Evolutionary conservation across 2,888 invertebrate genomes (phyloP).

Genomic region (Yponomeuta plumbellus): DNA sequence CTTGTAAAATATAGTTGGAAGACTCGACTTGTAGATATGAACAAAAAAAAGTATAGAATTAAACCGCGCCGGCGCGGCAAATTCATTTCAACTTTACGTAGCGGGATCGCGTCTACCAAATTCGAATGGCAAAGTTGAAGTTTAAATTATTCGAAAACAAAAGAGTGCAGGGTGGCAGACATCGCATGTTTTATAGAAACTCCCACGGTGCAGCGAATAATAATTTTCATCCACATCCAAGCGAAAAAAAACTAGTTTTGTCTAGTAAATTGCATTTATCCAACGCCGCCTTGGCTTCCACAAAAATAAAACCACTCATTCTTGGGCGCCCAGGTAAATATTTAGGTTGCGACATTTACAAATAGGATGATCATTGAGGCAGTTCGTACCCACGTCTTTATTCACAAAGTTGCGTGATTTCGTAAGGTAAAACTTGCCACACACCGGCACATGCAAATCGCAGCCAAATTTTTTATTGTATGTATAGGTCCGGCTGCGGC

Average conservation of each 20-base stretch:
- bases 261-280: conserved; percentile 14
- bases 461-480: too few species aligned
- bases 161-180: conserved; percentile 40
- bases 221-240: conserved; percentile 20
- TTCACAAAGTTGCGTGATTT: conserved; percentile 51
- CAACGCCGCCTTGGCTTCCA: conserved; percentile 11
- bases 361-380: conserved; percentile 24
- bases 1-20: neutral
- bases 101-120: conserved; percentile 26
- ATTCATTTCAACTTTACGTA: conserved; percentile 29
- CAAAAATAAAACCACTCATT: neutral
- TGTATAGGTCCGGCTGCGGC: too few species aligned
- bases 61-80: conserved; percentile 15
- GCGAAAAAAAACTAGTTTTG: conserved; percentile 10
- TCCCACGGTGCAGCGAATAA: conserved; percentile 30
- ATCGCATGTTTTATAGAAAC: conserved; percentile 46
- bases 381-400: conserved; percentile 39
- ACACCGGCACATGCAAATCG: too few species aligned
- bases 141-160: conserved; percentile 45
- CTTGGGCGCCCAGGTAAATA: conserved; percentile 7
- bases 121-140: conserved; percentile 29
- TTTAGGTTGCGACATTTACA: conserved; percentile 14
- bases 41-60: conserved; percentile 10
- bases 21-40: conserved; percentile 5
- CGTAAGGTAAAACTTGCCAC: conserved; percentile 43